These are phyloP conservation scores for Achroia grisella DNA, from an alignment of 1,140 invertebrate genomes.

Conservation along the genomic window DNA sequence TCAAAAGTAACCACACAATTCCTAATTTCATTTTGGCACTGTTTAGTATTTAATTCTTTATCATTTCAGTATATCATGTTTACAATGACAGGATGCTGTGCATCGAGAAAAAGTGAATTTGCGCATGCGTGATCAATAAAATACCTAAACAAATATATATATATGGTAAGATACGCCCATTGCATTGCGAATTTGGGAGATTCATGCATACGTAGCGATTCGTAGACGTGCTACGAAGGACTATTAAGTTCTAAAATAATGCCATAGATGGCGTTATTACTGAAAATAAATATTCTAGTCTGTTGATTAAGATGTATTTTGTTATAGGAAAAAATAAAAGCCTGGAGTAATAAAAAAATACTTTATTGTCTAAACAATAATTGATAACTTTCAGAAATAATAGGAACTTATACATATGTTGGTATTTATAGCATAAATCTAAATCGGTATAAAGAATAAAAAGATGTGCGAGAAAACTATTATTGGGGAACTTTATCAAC, in stretches of 20 bases:
- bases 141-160: too few species aligned
- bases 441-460: too few species aligned
- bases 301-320: too few species aligned
- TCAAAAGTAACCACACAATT: conserved; percentile 31
- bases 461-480: too few species aligned
- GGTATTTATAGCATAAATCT: too few species aligned
- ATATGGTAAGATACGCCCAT: conserved; percentile 4
- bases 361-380: too few species aligned
- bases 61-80: conserved; percentile 26
- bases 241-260: conserved; percentile 1
- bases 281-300: too few species aligned
- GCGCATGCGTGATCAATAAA: conserved; percentile 56
- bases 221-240: neutral
- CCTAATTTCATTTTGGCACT: conserved; percentile 33
- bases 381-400: too few species aligned
- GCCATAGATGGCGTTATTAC: conserved; percentile 15
- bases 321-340: too few species aligned
- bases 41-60: conserved; percentile 8
- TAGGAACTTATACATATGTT: too few species aligned
- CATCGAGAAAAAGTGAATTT: neutral
- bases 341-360: too few species aligned
- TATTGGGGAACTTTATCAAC: too few species aligned
- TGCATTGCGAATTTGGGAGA: neutral
- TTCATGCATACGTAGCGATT: neutral
- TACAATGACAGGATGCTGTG: conserved; percentile 23